Base-by-base conservation (phyloP, 2,113 vertebrate species). In the Bubo scandiacus region DNA sequence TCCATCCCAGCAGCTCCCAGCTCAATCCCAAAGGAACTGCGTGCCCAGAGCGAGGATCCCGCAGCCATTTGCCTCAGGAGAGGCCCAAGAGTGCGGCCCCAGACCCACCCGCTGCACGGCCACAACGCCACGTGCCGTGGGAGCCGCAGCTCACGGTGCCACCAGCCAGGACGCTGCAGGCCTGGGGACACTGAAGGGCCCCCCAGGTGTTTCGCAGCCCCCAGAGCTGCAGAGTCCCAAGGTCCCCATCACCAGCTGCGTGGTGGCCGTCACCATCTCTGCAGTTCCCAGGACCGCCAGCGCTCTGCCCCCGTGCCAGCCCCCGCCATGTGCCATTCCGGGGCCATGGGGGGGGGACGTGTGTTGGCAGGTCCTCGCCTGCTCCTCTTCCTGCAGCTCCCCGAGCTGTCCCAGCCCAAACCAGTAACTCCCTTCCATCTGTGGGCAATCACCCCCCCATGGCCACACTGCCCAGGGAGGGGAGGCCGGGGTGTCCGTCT, bases 111-210 rank as follows among this genome's bases (percentile, higher is more conserved):
- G 0, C 34, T 45, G 36, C 47, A 20, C 4, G 1, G 61, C 51
- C 71, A 7, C 55, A 6, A 3, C 1, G 0, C 54, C 6, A 0
- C 0, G 6, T 27, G 32, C 75, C 2, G 0, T 11, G 4, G 42
- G 16, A 58, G 82, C 58, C 6, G 2, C 83, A 34, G 82, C 61
- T 57, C 12, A 0, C 2, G 18, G 30, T 51, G 81, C 77, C 43
- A 6, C 49, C 2, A 0, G 17, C 17, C 65, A 8, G 49, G 77
- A 55, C 10, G 3, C 55, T 2, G 0, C 70, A 32, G 17, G 67
- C 67, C 58, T 5, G 43, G 47, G 19, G 54, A 16, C 15, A 18
- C 17, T 2, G 0, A 21, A 34, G n/a, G 42, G 6, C 12, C 32
- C 32, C 38, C 43, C 4, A 1, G 54, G 11, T 40, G 61, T 19